These are phyloP conservation scores for Ciconia boyciana DNA, from an alignment of 2,113 vertebrate genomes.

Conservation along the genomic window DNA sequence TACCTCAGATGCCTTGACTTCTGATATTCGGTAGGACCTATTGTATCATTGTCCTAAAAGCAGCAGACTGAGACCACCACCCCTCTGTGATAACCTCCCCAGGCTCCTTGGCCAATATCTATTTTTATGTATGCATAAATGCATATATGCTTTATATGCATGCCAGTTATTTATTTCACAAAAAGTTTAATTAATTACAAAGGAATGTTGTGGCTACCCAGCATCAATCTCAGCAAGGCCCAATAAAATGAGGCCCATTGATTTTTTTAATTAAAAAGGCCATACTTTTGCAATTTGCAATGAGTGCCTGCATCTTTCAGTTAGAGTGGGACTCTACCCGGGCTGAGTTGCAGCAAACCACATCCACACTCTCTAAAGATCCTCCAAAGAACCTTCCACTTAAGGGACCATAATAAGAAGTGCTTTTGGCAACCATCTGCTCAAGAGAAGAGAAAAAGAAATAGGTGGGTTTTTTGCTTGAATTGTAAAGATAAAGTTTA, in stretches of 20 bases:
- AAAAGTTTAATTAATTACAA: conserved; percentile 30
- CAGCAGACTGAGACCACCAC: neutral
- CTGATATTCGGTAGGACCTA: neutral
- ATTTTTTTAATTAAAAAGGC: conserved; percentile 51
- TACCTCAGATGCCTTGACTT: neutral
- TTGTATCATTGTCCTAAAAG: neutral
- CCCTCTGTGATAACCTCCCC: neutral
- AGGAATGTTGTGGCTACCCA: neutral
- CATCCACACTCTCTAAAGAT: neutral
- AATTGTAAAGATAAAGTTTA: neutral
- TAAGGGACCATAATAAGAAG: neutral
- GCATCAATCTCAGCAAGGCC: neutral
- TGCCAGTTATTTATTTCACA: conserved; percentile 9
- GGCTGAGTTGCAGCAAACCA: neutral
- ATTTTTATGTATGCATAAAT: neutral
- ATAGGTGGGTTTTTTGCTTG: neutral
- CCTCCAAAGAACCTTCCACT: neutral
- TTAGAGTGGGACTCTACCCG: neutral
- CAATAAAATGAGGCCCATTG: conserved; percentile 9
- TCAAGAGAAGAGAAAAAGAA: neutral
- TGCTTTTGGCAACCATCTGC: neutral
- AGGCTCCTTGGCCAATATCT: neutral
- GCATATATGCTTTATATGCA: neutral
- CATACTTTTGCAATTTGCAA: conserved; percentile 14
- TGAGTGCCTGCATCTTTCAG: neutral